Base-by-base conservation (phyloP, 1,140 invertebrate genomes). In the Drosophila parabipectinata region DNA sequence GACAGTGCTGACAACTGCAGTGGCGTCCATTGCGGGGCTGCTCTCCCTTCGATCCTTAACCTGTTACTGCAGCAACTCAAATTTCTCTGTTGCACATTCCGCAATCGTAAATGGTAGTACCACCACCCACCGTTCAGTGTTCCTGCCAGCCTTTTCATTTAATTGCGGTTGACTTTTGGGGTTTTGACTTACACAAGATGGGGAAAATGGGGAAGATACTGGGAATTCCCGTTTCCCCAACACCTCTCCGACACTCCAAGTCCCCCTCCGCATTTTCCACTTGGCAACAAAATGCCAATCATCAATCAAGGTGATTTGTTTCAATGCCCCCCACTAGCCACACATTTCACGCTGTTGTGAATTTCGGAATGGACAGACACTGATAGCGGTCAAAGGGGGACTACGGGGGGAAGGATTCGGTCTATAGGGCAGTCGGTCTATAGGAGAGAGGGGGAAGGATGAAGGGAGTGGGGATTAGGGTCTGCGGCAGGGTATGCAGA, bases 291-390 rank as follows among this genome's bases (percentile, higher is more conserved):
- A 87, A 87, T 87, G 83, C 82, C 82, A 87, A 87, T 87, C 82
- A 87, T 87, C 83, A 87, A 87, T 87, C 83, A 87, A 87, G 82
- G 82, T 87, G 82, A 87, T 87, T 87, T 87, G 82, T 87, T 87
- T 87, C 83, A 85, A 88, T 87, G 83, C 82, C 76, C 74, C 74
- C 67, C 83, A 79, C 59, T 78, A 79, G 78, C 78, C 79, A 79
- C 82, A 82, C 75, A 82, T 87, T 82, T 88, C 83, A 87, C 78
- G 78, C 83, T 87, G 81, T 82, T 87, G 78, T 87, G 83, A 64
- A 88, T 73, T 88, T 66, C 67, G 77, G 69, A 71, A 79, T 82
- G 82, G 82, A 82, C 82, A 67, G 74, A 63, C 74, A 63, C 56
- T 74, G 83, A 74, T 74, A 74, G 48, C 47, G 44, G 54, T 50